A percentile compares a stretch with the other conserved stretches of the same genome.
Conservation (phyloP, 2,888 invertebrate genomes). For the Eristalis pertinax region DNA sequence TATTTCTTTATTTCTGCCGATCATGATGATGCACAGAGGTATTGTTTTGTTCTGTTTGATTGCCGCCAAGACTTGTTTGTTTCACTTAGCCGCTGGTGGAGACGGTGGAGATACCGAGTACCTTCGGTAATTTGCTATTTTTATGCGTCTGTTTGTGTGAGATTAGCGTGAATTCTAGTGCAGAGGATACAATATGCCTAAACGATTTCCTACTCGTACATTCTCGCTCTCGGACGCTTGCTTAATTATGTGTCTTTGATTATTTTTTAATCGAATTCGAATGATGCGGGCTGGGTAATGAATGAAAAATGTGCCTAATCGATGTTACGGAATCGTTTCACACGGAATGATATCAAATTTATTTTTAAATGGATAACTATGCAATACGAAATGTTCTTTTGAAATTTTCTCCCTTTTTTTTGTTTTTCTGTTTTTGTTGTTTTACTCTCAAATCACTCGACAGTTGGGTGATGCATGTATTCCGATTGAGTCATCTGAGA, state of each 20-base stretch:
- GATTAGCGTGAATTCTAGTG: slow-evolving; percentile 48
- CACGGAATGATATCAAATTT: slow-evolving; percentile 61
- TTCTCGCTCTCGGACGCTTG: slow-evolving; percentile 13
- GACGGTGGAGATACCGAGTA: background rate
- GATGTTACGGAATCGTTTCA: slow-evolving; percentile 29
- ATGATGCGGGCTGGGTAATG: slow-evolving; percentile 38
- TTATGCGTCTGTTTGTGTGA: slow-evolving; percentile 25
- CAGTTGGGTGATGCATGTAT: background rate
- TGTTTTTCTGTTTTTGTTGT: background rate
- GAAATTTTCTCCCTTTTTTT: too few species aligned
- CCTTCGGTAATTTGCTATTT: slow-evolving; percentile 63
- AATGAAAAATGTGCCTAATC: slow-evolving; percentile 50
- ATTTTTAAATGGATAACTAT: slow-evolving; percentile 59
- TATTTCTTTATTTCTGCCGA: slow-evolving; percentile 23
- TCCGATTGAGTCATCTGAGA: background rate
- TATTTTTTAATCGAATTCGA: slow-evolving; percentile 35
- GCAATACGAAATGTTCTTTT: slow-evolving; percentile 11
- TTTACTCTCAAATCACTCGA: background rate
- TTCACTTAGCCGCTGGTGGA: slow-evolving; percentile 11
- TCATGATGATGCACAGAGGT: slow-evolving; percentile 42
- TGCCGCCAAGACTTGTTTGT: slow-evolving; percentile 37
- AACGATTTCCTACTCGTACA: slow-evolving; percentile 47
- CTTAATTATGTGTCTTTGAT: slow-evolving; percentile 55
- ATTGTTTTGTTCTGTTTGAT: slow-evolving; percentile 57
- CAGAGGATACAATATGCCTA: slow-evolving; percentile 61